These are phyloP conservation scores for Leptinotarsa texana DNA, from an alignment of 1,140 invertebrate species.

Conservation along the genomic window DNA sequence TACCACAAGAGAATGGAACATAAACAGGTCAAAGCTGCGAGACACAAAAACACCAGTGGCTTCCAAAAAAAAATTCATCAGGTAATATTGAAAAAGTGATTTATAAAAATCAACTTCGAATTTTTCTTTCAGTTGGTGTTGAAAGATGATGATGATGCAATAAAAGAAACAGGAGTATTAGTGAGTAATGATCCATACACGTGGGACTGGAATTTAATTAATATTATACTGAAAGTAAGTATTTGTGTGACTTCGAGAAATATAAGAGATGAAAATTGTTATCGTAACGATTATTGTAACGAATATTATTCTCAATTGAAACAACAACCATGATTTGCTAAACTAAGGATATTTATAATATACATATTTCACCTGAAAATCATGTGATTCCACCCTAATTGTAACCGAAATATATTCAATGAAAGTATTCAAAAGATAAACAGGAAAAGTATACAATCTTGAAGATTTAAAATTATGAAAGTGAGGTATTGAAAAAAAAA, in stretches of 20 bases:
- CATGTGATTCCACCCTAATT: no score
- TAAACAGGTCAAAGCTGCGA: conserved; percentile 31
- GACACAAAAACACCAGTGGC: conserved; percentile 25
- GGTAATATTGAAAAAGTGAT: conserved; percentile 34
- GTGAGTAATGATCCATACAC: conserved; percentile 69
- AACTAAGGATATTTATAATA: no score
- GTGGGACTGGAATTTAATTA: conserved; percentile 87
- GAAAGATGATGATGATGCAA: conserved; percentile 67
- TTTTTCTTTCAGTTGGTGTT: conserved; percentile 54
- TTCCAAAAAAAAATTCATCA: conserved; percentile 51
- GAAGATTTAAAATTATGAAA: no score
- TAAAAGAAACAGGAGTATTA: conserved; percentile 77
- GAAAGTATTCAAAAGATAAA: no score
- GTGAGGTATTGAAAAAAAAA: no score
- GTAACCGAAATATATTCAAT: neutral
- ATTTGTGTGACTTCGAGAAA: no score
- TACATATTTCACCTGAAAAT: no score
- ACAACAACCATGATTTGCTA: no score
- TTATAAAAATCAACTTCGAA: conserved; percentile 3
- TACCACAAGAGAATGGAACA: conserved; percentile 38
- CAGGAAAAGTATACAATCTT: no score
- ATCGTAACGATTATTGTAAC: no score
- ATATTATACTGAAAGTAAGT: conserved; percentile 74
- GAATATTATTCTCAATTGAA: no score
- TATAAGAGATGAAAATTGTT: no score